Percentiles rank a stretch among this genome's conserved stretches.
Evolutionary conservation across 2,888 invertebrate species (phyloP).

Genomic region (Acanthoscelides obtectus): DNA sequence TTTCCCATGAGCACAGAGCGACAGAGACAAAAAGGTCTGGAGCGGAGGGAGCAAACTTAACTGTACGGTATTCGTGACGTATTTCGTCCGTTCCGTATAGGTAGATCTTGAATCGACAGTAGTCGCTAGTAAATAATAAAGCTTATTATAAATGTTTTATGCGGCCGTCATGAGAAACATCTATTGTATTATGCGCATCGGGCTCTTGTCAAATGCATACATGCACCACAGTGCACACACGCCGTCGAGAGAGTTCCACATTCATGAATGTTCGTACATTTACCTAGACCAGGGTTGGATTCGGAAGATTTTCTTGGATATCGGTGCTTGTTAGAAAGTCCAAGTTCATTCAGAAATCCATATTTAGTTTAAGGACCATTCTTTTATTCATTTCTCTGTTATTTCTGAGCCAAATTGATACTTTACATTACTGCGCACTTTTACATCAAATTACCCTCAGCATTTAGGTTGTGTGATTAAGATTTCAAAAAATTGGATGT

Average conservation of each 20-base stretch:
- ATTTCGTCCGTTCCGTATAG: neutral
- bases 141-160: conserved; percentile 25
- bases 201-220: conserved; percentile 34
- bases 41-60: no score
- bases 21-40: neutral
- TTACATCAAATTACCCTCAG: no score
- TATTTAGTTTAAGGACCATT: no score
- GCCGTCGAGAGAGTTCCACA: conserved; percentile 25
- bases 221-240: neutral
- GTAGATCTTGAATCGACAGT: conserved; percentile 19
- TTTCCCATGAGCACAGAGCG: neutral
- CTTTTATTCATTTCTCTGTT: no score
- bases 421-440: no score
- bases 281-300: conserved; percentile 18
- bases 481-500: no score
- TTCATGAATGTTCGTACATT: conserved; percentile 31
- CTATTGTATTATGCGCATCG: conserved; percentile 32
- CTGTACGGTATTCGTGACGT: neutral
- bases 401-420: no score
- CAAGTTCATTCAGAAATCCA: no score
- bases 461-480: no score
- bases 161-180: conserved; percentile 22
- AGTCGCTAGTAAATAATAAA: conserved; percentile 23
- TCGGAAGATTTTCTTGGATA: no score
- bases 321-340: no score